These are phyloP conservation scores for Agonopterix alstromeriana DNA, from an alignment of 2,888 invertebrate genomes.

Conservation along the genomic window DNA sequence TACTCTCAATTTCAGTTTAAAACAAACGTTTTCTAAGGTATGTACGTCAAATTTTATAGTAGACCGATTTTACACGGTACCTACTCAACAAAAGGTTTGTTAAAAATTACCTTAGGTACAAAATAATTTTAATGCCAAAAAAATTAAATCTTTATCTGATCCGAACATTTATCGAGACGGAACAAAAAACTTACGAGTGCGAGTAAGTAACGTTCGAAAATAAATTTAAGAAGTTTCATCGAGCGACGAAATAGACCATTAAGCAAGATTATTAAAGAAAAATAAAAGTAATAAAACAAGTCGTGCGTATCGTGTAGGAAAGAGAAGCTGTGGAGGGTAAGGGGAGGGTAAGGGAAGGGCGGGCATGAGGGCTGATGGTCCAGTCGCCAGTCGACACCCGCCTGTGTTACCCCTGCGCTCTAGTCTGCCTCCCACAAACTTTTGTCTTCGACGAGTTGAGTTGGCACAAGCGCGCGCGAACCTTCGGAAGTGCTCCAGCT, in stretches of 20 bases:
- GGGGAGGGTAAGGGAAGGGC: constrained; percentile 37
- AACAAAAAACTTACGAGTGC: constrained; percentile 30
- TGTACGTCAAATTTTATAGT: no score
- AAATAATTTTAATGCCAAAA: no score
- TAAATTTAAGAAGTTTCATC: constrained; percentile 54
- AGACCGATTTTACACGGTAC: no score
- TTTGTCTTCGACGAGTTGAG: constrained; percentile 16
- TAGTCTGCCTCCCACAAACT: constrained; percentile 18
- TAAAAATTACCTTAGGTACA: no score
- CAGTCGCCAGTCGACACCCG: constrained; percentile 47
- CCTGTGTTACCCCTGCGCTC: constrained; percentile 17
- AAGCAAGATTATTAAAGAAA: constrained; percentile 69
- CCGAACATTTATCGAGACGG: constrained; percentile 16
- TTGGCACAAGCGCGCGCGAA: constrained; percentile 19
- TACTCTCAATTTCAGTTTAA: no score
- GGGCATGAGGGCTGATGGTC: constrained; percentile 24
- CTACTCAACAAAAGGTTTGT: no score
- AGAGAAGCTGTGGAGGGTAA: constrained; percentile 34
- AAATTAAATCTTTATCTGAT: constrained; percentile 5
- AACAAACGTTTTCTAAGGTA: no score
- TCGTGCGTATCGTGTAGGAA: constrained; percentile 54
- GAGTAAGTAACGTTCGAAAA: constrained; percentile 30
- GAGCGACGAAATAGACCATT: constrained; percentile 60
- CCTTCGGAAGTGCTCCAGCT: constrained; percentile 16
- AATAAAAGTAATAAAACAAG: constrained; percentile 69